Conservation (phyloP, 2,888 invertebrate species). For the Belgica antarctica region DNA sequence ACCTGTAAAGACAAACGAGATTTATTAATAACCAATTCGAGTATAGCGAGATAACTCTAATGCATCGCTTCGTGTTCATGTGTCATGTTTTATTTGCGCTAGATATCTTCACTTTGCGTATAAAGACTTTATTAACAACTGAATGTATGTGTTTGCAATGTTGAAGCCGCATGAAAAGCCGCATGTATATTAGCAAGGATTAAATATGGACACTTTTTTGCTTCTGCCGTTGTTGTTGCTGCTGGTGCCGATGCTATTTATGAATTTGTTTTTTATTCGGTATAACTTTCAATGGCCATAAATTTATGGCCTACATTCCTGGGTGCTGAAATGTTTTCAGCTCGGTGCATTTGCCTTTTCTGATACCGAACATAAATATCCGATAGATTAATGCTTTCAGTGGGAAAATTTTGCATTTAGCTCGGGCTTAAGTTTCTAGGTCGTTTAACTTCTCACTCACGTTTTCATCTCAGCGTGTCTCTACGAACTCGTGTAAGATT, state of each 20-base stretch:
- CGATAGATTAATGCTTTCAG: neutral
- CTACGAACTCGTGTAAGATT: neutral
- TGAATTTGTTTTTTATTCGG: slow-evolving; percentile 10
- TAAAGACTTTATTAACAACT: slow-evolving; percentile 4
- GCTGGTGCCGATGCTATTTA: neutral
- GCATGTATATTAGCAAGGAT: slow-evolving; percentile 7
- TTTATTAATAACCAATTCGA: neutral
- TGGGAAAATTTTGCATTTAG: neutral
- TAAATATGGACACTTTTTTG: slow-evolving; percentile 7
- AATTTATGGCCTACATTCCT: neutral
- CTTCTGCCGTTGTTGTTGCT: neutral
- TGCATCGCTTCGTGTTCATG: neutral
- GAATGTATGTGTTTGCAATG: neutral
- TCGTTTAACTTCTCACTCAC: neutral
- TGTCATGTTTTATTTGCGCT: slow-evolving; percentile 7
- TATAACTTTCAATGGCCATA: neutral
- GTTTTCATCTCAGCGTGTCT: neutral
- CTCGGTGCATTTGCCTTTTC: neutral
- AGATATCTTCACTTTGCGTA: slow-evolving; percentile 2
- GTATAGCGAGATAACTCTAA: neutral
- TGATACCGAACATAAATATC: neutral
- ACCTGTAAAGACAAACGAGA: slow-evolving; percentile 51
- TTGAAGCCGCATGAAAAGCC: slow-evolving; percentile 3
- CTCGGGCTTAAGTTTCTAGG: neutral
- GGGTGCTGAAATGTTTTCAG: neutral